Base-by-base conservation (phyloP, 1,140 invertebrate genomes). In the Acromyrmex charruanus region DNA sequence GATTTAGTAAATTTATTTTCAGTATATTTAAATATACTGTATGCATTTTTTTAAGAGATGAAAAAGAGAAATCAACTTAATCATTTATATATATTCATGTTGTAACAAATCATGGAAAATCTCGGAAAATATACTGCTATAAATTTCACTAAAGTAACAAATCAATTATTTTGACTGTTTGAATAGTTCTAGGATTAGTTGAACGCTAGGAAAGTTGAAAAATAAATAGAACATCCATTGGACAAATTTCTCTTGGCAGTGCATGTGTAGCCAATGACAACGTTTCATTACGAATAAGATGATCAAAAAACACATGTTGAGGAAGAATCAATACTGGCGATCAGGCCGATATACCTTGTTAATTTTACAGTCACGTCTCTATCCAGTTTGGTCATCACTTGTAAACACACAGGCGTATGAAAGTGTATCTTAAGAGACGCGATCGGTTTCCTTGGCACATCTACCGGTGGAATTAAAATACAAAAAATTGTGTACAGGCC, bases 331-430 rank as follows among this genome's bases (percentile, higher is more conserved):
- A 89, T 89, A 84, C 51, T 55, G 44, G 31, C 88, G 75, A 85
- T 87, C 85, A 77, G 85, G 35, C 49, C 55, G 66, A 59, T 68
- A 72, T 87, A 89, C 14, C 88, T 89, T 82, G 88, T 89, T 90
- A 88, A 90, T 89, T 81, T 89, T 69, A 51, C 58, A 75, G 89
- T 88, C 88, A 89, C 88, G 88, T 90, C 77, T 85, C 88, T 65
- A 87, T 85, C 79, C 80, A 53, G 16, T 49, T 51, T 68, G 75
- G 69, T 77, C 86, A 88, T 90, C 86, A 44, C 21, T 21, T 69
- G n/a, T 12, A 49, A 59, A 44, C 85, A 79, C 51, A 66, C 61
- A 28, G 49, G 16, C 14, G 18, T 66, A 89, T 82, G 72, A 90
- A 88, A 89, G 71, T 58, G 53, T 51, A 87, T 86, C 68, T 86